Base-by-base conservation (phyloP, 2,113 vertebrate genomes). In the Cebus imitator region DNA sequence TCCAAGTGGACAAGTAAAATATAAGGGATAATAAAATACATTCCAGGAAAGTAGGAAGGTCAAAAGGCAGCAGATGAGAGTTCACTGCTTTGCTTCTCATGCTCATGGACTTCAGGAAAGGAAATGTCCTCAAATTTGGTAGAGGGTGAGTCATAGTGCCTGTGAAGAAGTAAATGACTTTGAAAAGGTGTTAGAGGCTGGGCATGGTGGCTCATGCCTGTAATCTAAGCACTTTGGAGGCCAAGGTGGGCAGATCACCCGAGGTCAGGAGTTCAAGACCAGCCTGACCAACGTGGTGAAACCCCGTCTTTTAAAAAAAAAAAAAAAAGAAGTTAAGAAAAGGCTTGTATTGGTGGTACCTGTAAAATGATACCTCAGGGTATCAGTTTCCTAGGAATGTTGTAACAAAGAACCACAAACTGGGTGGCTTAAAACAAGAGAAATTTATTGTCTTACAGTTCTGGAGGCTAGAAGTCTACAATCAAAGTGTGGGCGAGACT, bases 1-100 rank as follows among this genome's bases (percentile, higher is more conserved):
- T 97, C 45, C 66, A 48, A 37, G 48, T 64, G 52, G 57, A 96
- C 81, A 73, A 48, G 76, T 97, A 73, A 97, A 91, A 89, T 90
- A 95, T 50, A 76, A 81, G 66, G 55, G 91, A 86, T 93, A 93
- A 97, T 97, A 96, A 97, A 96, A 94, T 86, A 95, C 40, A 58
- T 78, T 79, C 82, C 92, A 50, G 82, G 72, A 94, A 88, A 82
- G 52, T 79, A 30, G 80, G 86, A 93, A 94, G 81, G 78, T 88
- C 81, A 94, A 81, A 96, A 94, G 37, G 78, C 12, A 6, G 73
- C 78, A 78, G 85, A 78, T 79, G 73, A 86, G 58, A 94, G 85
- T 94, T 92, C 25, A n/a, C n/a, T 52, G 16, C 76, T 17, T 84
- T 73, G 55, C 52, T 23, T 97, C 58, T 79, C 25, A 32, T 18